Base-by-base conservation (phyloP, 2,113 vertebrate species). In the Xiphophorus maculatus region DNA sequence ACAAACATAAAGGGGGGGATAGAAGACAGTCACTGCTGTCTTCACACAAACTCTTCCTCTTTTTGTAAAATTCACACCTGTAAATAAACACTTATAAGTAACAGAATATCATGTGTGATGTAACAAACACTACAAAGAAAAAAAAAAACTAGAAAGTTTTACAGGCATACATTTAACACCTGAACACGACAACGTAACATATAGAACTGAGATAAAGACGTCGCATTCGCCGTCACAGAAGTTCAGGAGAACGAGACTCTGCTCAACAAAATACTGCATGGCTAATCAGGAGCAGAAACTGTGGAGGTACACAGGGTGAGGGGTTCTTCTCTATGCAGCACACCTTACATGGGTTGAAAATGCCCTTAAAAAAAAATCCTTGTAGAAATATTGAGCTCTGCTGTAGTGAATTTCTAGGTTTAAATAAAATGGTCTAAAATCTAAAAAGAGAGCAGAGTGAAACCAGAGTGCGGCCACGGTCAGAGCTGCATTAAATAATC, bases 191-290 rank as follows among this genome's bases (percentile, higher is more conserved):
- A 85, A 84, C 29, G 71, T 77, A 82, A 58, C 30, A 73, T 14
- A 65, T 74, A 78, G 73, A 63, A 79, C 69, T 79, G 48, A 83
- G 12, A 28, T 73, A 70, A 86, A 69, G 76, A 61, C 51, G 58
- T 51, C 30, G 22, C 40, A 27, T 51, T 73, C 79, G 30, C 76
- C 69, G 60, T 14, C 42, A 73, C 19, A 54, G 42, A 81, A 1
- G 28, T 30, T 79, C 67, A 79, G 80, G 88, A 79, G 85, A 88
- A 84, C 13, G 65, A 19, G 58, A 86, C 75, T 83, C 84, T 80
- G 88, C 67, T 92, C 87, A 82, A 87, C 48, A 91, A 90, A 93
- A 93, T 81, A 92, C 91, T 92, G 89, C 86, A 83, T 74, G 76
- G 76, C 91, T 91, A 89, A 69, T 60, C 35, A 33, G 30, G 3